Evolutionary conservation across 2,113 vertebrate genomes (phyloP).

Genomic region (Petrocephalus microphthalmus): DNA sequence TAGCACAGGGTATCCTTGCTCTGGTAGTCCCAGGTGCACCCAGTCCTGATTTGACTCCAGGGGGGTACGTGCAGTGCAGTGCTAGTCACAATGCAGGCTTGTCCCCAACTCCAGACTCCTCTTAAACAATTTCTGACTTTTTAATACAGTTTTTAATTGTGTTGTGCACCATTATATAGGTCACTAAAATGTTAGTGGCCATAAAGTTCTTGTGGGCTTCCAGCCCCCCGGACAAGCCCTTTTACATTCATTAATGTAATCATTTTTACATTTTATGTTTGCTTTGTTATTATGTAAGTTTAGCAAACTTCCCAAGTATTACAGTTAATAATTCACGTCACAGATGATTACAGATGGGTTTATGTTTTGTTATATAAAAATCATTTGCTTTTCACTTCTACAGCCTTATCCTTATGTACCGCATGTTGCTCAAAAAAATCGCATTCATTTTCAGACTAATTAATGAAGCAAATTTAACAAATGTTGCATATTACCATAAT

Average conservation of each 20-base stretch:
- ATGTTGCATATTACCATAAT: not conserved
- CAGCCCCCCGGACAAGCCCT: not conserved
- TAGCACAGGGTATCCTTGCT: not conserved
- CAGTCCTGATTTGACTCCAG: not conserved
- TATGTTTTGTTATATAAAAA: not conserved
- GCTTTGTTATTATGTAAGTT: not conserved
- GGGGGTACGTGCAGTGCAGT: not conserved
- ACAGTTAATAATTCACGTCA: not conserved
- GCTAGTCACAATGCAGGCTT: not conserved
- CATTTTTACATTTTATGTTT: not conserved
- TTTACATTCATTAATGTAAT: not conserved
- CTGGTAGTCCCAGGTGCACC: not conserved
- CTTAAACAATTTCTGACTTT: not conserved
- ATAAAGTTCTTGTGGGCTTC: not conserved
- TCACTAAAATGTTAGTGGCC: not conserved
- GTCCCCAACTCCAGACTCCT: not conserved
- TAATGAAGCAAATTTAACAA: not conserved
- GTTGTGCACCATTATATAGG: not conserved
- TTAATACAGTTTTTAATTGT: not conserved
- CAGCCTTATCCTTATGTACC: not conserved
- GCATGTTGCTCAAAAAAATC: not conserved
- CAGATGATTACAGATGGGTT: not conserved
- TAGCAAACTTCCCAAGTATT: not conserved
- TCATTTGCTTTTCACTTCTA: not conserved
- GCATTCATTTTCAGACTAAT: not conserved